A percentile compares a stretch with the other conserved stretches of the same genome.
Evolutionary conservation across 2,113 vertebrate genomes (phyloP).

Genomic region (Passerina amoena): DNA sequence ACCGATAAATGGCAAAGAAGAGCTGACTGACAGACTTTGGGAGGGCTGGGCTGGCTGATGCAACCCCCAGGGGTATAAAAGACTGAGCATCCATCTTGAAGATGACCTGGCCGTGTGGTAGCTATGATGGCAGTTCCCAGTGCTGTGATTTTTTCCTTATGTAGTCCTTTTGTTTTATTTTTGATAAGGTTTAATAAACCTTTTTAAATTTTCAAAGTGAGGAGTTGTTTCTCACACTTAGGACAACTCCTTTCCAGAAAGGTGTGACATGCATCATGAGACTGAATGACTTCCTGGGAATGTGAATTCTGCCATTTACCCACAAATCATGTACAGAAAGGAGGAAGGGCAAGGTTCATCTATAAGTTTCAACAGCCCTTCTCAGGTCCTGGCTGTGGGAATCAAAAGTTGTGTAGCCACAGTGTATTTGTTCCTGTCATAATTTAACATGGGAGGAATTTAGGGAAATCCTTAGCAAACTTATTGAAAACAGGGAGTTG

Average conservation of each 20-base stretch:
- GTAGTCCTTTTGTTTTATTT: too few species aligned
- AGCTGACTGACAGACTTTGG: too few species aligned
- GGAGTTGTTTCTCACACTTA: too few species aligned
- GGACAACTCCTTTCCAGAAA: not conserved
- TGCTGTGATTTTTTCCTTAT: too few species aligned
- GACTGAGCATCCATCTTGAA: too few species aligned
- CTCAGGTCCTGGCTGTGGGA: not conserved
- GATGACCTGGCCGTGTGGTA: too few species aligned
- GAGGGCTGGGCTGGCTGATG: too few species aligned
- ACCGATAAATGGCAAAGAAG: too few species aligned
- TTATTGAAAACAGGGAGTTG: not conserved
- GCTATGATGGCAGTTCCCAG: too few species aligned
- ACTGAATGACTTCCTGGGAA: not conserved
- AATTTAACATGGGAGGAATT: not conserved
- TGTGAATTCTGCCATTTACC: not conserved
- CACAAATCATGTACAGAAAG: not conserved
- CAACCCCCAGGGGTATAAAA: too few species aligned
- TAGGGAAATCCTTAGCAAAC: not conserved
- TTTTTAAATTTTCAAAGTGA: too few species aligned
- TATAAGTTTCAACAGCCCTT: not conserved
- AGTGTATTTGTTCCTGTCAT: not conserved
- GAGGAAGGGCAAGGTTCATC: not conserved
- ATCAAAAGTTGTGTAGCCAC: not conserved
- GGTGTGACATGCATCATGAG: not conserved
- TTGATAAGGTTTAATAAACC: too few species aligned